Evolutionary conservation across 2,888 invertebrate species (phyloP), one percentile per base, ranked within the genome.

Genomic region (Scrobipalpa costella): DNA sequence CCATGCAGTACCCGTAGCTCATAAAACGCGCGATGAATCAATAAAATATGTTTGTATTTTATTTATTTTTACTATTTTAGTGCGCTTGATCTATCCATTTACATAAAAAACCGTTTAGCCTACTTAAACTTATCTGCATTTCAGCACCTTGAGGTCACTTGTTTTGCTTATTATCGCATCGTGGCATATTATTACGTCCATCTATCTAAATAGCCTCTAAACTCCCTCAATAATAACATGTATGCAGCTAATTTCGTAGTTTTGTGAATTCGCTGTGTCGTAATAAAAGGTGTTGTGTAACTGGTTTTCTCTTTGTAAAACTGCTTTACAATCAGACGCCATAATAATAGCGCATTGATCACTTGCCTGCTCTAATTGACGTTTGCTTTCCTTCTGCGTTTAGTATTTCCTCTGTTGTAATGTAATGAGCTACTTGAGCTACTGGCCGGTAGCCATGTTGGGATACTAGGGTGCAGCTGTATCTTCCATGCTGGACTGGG

Each of bases 221-320:
- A 55, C 55, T 15, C n/a, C 44, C 34, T 38, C 62, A 59, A 47
- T 61, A 62, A 61, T 58, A 63, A 57, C 59, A 44, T 52, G 38
- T 67, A 19, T 64, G 60, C 33, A 60, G 52, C 34, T 57, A 62
- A 59, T 63, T 63, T 59, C 33, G 38, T 49, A 64, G 58, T 58
- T 61, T 59, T 62, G 33, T 62, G 63, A 66, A 61, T 64, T 62
- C 40, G 63, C 62, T 63, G n/a, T 65, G 50, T 57, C 49, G 59
- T 59, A 68, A 64, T 64, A 64, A 67, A 66, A 66, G 67, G 57
- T 17, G 58, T 70, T 69, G 62, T 58, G 63, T 61, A 69, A 69
- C 68, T 57, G 61, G 68, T 70, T 70, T 44, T 67, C 70, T 70
- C 68, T 69, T 69, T 67, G 61, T 63, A 57, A 50, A 61, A 21